A percentile compares a stretch with the other conserved stretches of the same genome.
These are phyloP conservation scores for Callorhinus ursinus DNA, from an alignment of 2,113 vertebrate genomes.

Conservation along the genomic window DNA sequence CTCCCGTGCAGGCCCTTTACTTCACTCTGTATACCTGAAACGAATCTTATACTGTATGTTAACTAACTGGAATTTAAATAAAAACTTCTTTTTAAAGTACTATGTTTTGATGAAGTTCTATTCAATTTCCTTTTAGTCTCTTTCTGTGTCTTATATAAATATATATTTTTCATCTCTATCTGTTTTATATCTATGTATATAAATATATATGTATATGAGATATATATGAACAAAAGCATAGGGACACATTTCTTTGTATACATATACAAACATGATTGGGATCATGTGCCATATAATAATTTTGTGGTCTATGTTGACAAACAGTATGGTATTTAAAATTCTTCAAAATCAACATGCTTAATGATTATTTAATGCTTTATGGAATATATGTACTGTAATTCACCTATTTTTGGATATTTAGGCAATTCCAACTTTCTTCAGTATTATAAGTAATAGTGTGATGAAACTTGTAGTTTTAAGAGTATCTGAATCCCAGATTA, in stretches of 20 bases:
- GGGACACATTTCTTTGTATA: neutral
- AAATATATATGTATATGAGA: neutral
- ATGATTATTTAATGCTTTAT: neutral
- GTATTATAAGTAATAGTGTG: neutral
- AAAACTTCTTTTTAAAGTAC: neutral
- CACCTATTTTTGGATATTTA: conserved; percentile 16
- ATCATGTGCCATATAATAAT: neutral
- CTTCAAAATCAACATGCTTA: neutral
- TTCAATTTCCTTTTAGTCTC: neutral
- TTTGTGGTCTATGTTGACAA: conserved; percentile 7
- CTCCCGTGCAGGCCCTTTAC: neutral
- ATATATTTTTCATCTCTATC: neutral
- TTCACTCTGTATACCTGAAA: neutral
- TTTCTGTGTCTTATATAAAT: conserved; percentile 19
- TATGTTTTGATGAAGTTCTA: neutral
- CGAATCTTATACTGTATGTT: neutral
- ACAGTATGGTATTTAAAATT: neutral
- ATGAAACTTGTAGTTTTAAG: conserved; percentile 7
- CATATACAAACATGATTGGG: neutral
- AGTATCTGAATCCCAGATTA: neutral
- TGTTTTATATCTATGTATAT: neutral
- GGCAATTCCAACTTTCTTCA: neutral
- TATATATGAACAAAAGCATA: neutral
- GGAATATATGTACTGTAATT: neutral
- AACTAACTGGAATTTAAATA: neutral